Percentiles rank a stretch among this genome's conserved stretches.
Conservation (phyloP, 2,113 vertebrate species). For the Ailuropoda melanoleuca region DNA sequence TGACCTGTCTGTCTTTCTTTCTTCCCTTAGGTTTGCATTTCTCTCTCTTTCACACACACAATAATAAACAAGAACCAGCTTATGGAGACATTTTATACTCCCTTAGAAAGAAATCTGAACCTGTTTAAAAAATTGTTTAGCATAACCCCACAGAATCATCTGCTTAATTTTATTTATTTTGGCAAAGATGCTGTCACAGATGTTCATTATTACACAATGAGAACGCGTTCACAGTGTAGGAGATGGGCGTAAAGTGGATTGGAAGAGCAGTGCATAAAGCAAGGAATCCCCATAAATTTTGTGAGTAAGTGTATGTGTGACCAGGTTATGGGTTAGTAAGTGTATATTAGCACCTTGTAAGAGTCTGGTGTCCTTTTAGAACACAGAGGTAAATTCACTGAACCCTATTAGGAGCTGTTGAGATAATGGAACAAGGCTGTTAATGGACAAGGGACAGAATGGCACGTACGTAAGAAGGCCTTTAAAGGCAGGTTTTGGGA, state of each 20-base stretch:
- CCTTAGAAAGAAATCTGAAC: constrained; percentile 76
- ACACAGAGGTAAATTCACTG: constrained; percentile 80
- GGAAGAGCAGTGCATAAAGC: fast-evolving
- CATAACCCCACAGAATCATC: constrained; percentile 74
- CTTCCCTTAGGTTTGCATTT: neutral
- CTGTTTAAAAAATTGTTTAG: constrained; percentile 79
- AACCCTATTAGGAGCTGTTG: constrained; percentile 62
- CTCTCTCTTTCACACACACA: neutral
- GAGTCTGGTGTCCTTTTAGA: constrained; percentile 77
- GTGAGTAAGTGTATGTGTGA: constrained; percentile 2
- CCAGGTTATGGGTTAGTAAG: neutral
- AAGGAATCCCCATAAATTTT: neutral
- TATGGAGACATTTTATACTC: constrained; percentile 64
- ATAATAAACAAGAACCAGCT: constrained; percentile 6
- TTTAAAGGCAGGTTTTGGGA: constrained; percentile 57
- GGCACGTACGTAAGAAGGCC: neutral
- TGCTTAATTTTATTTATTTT: constrained; percentile 81
- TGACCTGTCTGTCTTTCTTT: neutral
- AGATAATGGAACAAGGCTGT: constrained; percentile 75
- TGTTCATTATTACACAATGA: constrained; percentile 80
- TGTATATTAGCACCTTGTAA: constrained; percentile 62
- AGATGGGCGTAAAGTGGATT: neutral
- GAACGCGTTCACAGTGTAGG: constrained; percentile 36
- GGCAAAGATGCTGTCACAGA: constrained; percentile 76
- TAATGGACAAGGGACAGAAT: constrained; percentile 36